phyloP scores from a whole-genome alignment of 2,797 vertebrate genomes.

The Peromyscus eremicus region DNA sequence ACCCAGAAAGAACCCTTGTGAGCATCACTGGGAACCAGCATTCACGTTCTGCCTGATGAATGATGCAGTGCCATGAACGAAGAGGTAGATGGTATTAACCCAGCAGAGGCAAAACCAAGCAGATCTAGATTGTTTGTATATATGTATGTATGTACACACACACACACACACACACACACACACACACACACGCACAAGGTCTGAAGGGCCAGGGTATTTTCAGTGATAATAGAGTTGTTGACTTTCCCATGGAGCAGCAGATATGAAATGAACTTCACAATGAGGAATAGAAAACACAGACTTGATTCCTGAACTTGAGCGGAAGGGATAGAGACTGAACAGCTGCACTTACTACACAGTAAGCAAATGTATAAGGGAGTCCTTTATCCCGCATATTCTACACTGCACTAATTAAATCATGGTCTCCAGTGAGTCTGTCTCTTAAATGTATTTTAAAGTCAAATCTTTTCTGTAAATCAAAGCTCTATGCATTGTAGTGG shows the following conservation, averaged over 20 bases:
- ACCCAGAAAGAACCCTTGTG: not conserved
- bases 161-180: not conserved
- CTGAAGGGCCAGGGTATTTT: not conserved
- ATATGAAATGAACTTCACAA: constrained; percentile 18
- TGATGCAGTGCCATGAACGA: not conserved
- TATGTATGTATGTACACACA: not conserved
- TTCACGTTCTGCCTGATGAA: not conserved
- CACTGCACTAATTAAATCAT: not conserved
- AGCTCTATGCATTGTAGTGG: not conserved
- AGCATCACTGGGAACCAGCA: not conserved
- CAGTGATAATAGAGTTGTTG: not conserved
- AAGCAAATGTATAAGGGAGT: not conserved
- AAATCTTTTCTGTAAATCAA: not conserved
- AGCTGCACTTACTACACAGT: not conserved
- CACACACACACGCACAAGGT: not conserved
- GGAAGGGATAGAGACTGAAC: not conserved
- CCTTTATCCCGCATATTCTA: not conserved
- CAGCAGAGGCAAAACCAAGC: not conserved
- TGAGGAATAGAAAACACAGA: not conserved
- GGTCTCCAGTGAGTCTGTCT: not conserved
- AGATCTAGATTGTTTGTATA: not conserved
- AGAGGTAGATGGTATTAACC: not conserved
- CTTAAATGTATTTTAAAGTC: constrained; percentile 14
- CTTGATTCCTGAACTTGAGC: not conserved
- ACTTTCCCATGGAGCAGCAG: not conserved